phyloP scores from a whole-genome alignment of 2,888 invertebrate genomes.

The Agrilus mali region DNA sequence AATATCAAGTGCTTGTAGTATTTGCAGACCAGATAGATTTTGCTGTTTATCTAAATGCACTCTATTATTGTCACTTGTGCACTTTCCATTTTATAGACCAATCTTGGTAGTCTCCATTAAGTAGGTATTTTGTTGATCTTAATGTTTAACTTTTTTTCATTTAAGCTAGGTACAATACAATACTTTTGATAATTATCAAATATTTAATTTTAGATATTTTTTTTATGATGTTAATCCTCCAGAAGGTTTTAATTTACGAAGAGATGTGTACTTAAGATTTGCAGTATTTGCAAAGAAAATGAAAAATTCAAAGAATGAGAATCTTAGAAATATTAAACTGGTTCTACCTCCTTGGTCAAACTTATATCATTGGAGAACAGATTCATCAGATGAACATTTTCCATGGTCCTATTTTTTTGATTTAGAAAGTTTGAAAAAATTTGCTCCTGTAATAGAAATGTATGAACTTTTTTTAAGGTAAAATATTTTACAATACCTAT shows the following conservation, averaged over 20 bases:
- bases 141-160: slow-evolving; percentile 4
- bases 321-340: slow-evolving; percentile 42
- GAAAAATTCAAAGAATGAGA: slow-evolving; percentile 33
- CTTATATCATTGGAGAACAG: slow-evolving; percentile 75
- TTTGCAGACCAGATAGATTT: too few relatives aligned
- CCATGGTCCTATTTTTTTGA: slow-evolving; percentile 85
- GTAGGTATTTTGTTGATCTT: too few relatives aligned
- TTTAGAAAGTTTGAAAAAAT: slow-evolving; percentile 58
- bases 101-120: too few relatives aligned
- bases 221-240: slow-evolving; percentile 90
- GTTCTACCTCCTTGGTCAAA: slow-evolving; percentile 90
- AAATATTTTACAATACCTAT: slow-evolving; percentile 3
- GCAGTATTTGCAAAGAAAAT: slow-evolving; percentile 70
- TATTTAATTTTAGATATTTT: slow-evolving; percentile 46
- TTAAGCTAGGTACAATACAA: too few relatives aligned
- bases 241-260: slow-evolving; percentile 92
- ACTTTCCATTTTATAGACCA: too few relatives aligned
- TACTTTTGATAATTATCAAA: too few relatives aligned
- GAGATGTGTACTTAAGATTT: slow-evolving; percentile 91
- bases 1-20: too few relatives aligned
- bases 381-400: slow-evolving; percentile 44
- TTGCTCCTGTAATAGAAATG: slow-evolving; percentile 79
- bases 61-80: too few relatives aligned
- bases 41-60: too few relatives aligned
- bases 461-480: slow-evolving; percentile 62